A percentile compares a stretch with the other conserved stretches of the same genome.
phyloP scores from a whole-genome alignment of 2,888 invertebrate species.

The Rhingia campestris region DNA sequence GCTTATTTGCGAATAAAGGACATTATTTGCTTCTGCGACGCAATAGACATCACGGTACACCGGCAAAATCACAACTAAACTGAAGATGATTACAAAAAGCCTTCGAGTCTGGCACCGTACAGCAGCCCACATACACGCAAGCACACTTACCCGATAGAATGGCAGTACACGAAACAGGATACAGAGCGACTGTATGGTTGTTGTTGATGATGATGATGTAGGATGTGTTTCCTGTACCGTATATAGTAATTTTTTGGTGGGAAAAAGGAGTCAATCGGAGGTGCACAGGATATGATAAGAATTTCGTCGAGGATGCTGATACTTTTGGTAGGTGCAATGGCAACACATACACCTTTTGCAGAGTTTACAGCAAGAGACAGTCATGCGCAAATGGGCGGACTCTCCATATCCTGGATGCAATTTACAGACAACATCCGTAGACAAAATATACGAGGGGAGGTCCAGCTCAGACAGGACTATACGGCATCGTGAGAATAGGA shows the following conservation, averaged over 20 bases:
- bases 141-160: conserved; percentile 43
- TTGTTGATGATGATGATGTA: conserved; percentile 62
- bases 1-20: conserved; percentile 16
- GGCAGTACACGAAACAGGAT: conserved; percentile 64
- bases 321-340: conserved; percentile 25
- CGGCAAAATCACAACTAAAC: conserved; percentile 73
- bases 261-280: conserved; percentile 35
- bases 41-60: conserved; percentile 70
- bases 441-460: conserved; percentile 21
- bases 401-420: conserved; percentile 52
- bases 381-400: conserved; percentile 48
- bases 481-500: conserved; percentile 9
- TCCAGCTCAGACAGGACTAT: conserved; percentile 26
- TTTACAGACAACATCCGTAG: conserved; percentile 38
- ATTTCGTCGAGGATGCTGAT: neutral
- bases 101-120: conserved; percentile 59
- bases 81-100: conserved; percentile 64
- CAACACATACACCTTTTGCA: conserved; percentile 48
- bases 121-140: neutral
- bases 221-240: conserved; percentile 59
- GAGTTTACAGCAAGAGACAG: conserved; percentile 36
- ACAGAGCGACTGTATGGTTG: conserved; percentile 47
- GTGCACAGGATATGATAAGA: conserved; percentile 19
- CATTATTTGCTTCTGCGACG: conserved; percentile 55
- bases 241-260: conserved; percentile 35